These are phyloP conservation scores for Solenodon paradoxus DNA, from an alignment of 2,113 vertebrate genomes.

Conservation along the genomic window DNA sequence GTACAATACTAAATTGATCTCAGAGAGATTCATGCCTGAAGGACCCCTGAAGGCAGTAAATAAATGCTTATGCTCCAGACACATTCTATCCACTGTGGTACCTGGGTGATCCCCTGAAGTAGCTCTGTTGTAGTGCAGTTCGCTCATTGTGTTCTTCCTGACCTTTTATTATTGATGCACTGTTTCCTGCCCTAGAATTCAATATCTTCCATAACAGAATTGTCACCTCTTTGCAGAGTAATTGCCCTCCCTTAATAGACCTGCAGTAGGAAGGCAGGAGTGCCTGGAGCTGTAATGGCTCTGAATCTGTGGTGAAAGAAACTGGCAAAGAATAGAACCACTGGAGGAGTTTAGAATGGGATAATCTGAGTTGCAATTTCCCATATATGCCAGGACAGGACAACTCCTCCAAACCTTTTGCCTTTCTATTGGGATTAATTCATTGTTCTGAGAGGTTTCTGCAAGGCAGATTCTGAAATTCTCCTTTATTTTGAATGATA, in stretches of 20 bases:
- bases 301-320: slow-evolving; percentile 5
- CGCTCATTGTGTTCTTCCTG: background rate
- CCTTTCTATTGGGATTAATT: background rate
- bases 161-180: slow-evolving; percentile 39
- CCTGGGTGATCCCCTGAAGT: background rate
- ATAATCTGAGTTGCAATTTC: background rate
- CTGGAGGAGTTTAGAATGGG: background rate
- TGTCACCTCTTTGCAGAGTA: slow-evolving; percentile 64
- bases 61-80: background rate
- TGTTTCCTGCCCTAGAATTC: slow-evolving; percentile 67
- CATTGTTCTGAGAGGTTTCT: background rate
- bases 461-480: background rate
- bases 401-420: background rate
- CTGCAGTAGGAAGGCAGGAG: slow-evolving; percentile 34
- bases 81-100: background rate
- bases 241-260: slow-evolving; percentile 65
- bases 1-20: slow-evolving; percentile 49
- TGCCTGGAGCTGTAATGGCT: slow-evolving; percentile 28
- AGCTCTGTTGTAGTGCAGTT: background rate
- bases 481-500: slow-evolving; percentile 37
- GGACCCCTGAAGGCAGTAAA: background rate
- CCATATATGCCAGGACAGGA: background rate
- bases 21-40: slow-evolving; percentile 32
- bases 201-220: slow-evolving; percentile 67
- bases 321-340: background rate